Base-by-base conservation (phyloP, 2,113 vertebrate genomes). In the Stigmatopora argus region DNA sequence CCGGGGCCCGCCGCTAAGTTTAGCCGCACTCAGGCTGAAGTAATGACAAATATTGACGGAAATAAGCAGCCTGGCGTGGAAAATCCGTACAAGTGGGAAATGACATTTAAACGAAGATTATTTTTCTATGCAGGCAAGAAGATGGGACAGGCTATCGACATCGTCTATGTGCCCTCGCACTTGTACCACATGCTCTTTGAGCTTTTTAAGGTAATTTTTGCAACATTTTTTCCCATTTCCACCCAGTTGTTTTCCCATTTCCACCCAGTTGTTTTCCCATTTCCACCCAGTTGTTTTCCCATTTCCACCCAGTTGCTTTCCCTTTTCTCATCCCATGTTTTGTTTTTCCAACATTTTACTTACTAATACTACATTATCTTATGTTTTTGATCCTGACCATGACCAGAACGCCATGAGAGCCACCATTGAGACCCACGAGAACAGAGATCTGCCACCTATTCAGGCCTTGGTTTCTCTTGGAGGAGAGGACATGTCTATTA, bases 131-230 rank as follows among this genome's bases (percentile, higher is more conserved):
- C 89, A 96, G 95, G 84, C 1, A 85, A 90, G 75, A 87, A 79
- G 26, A 58, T 82, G 23, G 87, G 77, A 46, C 90, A 91, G 70
- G 87, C 92, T 0, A 89, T 94, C 34, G 91, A 83, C 86, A 97
- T 98, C 35, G 95, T 95, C 11, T 97, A 97, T 7, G 94, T 97
- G 26, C 95, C 95, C 15, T 98, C 96, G 17, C 96, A 98, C 71
- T 93, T 98, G 34, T 97, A 98, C 77, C 96, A 98, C 89, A 96
- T 97, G 92, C 92, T 97, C 69, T 98, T 98, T 41, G 95, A 98
- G 83, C 93, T 98, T 84, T 97, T 97, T 71, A 98, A 98, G 94
- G 96, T 95, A 85, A n/a, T 7, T 6, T 34, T 68, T 17, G 15
- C 12, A 26, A n/a, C 8, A 17, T 35, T 2, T 41, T 41, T 41